A percentile compares a stretch with the other conserved stretches of the same genome.
Evolutionary conservation across 2,113 vertebrate genomes (phyloP).

Genomic region (Hoplias malabaricus): DNA sequence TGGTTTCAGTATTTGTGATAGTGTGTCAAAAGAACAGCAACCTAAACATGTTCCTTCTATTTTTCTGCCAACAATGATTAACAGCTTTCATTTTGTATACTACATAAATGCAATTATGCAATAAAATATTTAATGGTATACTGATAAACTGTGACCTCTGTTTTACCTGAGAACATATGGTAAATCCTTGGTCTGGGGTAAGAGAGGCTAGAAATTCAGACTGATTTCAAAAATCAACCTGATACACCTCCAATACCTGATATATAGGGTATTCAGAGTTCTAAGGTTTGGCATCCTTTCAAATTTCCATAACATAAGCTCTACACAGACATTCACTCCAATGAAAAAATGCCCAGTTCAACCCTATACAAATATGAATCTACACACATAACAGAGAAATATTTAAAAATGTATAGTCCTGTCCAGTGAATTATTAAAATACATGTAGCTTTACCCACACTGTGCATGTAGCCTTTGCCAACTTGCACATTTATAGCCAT

Average conservation of each 20-base stretch:
- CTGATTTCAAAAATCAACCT: neutral
- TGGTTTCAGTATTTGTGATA: no score
- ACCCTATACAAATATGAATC: slow-evolving; percentile 35
- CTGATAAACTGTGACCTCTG: no score
- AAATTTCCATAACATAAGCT: slow-evolving; percentile 3
- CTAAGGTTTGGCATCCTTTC: slow-evolving; percentile 3
- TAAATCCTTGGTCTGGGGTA: no score
- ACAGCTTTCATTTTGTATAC: no score
- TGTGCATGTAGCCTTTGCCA: slow-evolving; percentile 62
- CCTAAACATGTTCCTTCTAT: no score
- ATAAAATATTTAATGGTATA: no score
- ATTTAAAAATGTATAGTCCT: slow-evolving; percentile 65
- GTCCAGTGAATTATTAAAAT: slow-evolving; percentile 71
- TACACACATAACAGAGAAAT: slow-evolving; percentile 58
- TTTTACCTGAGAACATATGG: no score
- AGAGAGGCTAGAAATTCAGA: neutral
- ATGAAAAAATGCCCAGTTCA: slow-evolving; percentile 5
- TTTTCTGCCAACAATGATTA: no score
- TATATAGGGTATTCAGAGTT: neutral
- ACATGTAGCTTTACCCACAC: slow-evolving; percentile 73
- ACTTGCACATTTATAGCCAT: slow-evolving; percentile 67
- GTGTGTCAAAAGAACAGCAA: neutral
- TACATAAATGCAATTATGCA: no score
- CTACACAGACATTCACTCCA: neutral
- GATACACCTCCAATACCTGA: neutral